Conservation (phyloP, 2,888 invertebrate species). For the Phrixothrix hirtus region DNA sequence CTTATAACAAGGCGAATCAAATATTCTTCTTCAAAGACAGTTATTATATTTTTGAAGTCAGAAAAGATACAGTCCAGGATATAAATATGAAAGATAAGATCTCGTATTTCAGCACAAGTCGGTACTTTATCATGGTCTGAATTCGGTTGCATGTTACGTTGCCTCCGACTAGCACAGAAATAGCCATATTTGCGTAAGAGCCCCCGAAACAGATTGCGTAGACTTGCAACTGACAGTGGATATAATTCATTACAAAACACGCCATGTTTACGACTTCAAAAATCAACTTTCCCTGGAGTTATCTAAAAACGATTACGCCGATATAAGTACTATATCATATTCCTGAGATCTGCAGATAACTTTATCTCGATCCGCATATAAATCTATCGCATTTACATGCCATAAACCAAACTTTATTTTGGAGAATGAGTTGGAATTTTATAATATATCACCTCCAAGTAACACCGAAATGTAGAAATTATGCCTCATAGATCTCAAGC, state of each 20-base stretch:
- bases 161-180: constrained; percentile 24
- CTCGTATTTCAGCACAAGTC: constrained; percentile 22
- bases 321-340: constrained; percentile 37
- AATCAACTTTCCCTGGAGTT: constrained; percentile 28
- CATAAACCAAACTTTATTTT: constrained; percentile 33
- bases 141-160: constrained; percentile 30
- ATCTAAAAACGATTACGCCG: constrained; percentile 41
- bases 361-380: constrained; percentile 31
- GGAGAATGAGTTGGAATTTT: constrained; percentile 26
- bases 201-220: constrained; percentile 28
- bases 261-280: constrained; percentile 35
- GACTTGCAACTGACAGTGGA: constrained; percentile 29
- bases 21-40: constrained; percentile 17
- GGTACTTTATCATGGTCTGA: constrained; percentile 25
- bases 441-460: constrained; percentile 26
- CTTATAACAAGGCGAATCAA: constrained; percentile 22
- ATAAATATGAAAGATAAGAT: constrained; percentile 30
- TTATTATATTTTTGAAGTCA: constrained; percentile 21
- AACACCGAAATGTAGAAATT: constrained; percentile 22
- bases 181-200: constrained; percentile 28
- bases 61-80: constrained; percentile 17
- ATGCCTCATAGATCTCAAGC: constrained; percentile 24
- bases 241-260: constrained; percentile 33
- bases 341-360: constrained; percentile 29
- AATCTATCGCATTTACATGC: constrained; percentile 33